Evolutionary conservation across 1,140 invertebrate species (phyloP), one percentile per base, ranked within the genome.

Genomic region (Listronotus bonariensis): DNA sequence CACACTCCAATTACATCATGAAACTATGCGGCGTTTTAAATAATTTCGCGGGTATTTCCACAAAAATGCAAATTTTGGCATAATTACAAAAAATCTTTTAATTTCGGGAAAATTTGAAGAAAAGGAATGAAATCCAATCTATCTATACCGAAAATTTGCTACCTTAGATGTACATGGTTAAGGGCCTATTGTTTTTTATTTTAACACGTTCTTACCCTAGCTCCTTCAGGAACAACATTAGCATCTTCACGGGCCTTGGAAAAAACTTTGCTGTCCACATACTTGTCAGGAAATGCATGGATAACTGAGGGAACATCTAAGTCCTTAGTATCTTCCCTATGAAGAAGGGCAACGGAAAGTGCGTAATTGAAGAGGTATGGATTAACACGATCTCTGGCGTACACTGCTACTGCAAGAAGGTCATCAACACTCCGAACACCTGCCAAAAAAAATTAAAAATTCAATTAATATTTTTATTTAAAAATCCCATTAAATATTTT

Each of bases 251-350:
- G 82, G 0, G 88, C 86, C 40, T 82, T 76, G 0, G 83, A 75
- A 75, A 92, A 88, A 4, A 91, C 84, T 43, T 85, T 83, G 8
- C 88, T 84, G 70, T 91, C 89, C 69, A 92, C 80, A 75, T 87
- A 92, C 71, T 91, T 90, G 57, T 91, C 89, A 3, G 91, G 91
- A 73, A 92, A 92, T n/a, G 85, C 82, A 71, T 90, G 85, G 38
- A 83, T 81, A 43, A 92, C 83, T 0, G 86, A 84, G 1, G 91
- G 90, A 53, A 92, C 74, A 51, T 85, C 83, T 1, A 92, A 57
- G 57, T 87, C 81, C 72, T 88, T 88, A 0, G 90, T 92, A 70
- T 92, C 91, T 0, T 83, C 79, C 18, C 89, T 86, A 82, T 92
- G 89, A 43, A 92, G 71, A 20, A 91, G 80, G 0, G 89, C 89